phyloP scores from a whole-genome alignment of 2,888 invertebrate genomes.

The Emmelina monodactyla region DNA sequence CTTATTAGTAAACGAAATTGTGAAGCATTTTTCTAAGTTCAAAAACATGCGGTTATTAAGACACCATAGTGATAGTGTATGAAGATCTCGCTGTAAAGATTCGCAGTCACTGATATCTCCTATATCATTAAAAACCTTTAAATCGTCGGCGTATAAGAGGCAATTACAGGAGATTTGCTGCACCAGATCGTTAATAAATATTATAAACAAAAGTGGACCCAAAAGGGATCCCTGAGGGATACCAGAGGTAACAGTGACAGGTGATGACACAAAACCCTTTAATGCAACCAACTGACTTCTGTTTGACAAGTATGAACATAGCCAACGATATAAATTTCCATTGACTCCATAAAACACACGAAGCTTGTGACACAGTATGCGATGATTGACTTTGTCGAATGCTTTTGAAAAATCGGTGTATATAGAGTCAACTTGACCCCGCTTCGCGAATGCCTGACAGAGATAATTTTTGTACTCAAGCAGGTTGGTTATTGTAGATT shows the following conservation, averaged over 20 bases:
- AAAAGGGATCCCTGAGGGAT: constrained; percentile 9
- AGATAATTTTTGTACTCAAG: constrained; percentile 4
- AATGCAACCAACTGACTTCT: constrained; percentile 6
- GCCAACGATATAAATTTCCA: constrained; percentile 6
- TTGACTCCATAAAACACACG: constrained; percentile 7
- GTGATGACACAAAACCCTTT: constrained; percentile 5
- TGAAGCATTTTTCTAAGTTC: constrained; percentile 64
- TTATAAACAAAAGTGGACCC: constrained; percentile 7
- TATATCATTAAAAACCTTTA: constrained; percentile 30
- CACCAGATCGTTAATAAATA: constrained; percentile 8
- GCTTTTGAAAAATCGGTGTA: constrained; percentile 14
- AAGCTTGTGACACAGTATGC: constrained; percentile 8
- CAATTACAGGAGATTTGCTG: neutral
- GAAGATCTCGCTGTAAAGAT: too few species aligned
- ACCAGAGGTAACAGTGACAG: constrained; percentile 4
- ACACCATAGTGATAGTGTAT: neutral
- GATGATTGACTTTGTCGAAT: constrained; percentile 13
- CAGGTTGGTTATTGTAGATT: constrained; percentile 6
- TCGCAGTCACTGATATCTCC: too few species aligned
- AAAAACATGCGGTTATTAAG: constrained; percentile 40
- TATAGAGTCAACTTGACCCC: constrained; percentile 7
- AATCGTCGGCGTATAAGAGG: constrained; percentile 7
- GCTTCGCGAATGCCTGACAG: constrained; percentile 1
- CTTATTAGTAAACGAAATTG: neutral
- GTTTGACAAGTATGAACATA: constrained; percentile 4